Evolutionary conservation across 2,797 vertebrate species (phyloP).

Genomic region (Halcyon leucocephala): DNA sequence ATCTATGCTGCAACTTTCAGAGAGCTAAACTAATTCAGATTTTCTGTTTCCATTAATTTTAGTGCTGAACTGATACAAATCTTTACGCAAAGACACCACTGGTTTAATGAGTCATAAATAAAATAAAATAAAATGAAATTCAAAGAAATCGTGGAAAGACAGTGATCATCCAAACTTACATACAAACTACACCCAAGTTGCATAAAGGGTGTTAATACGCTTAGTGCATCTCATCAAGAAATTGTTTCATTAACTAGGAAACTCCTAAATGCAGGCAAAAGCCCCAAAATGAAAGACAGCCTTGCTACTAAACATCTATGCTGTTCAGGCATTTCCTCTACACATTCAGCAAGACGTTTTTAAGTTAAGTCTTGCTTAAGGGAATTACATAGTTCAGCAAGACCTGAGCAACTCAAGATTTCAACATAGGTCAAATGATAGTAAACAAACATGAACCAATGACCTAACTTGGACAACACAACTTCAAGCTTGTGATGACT

Average conservation of each 20-base stretch:
- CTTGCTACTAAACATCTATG: background rate
- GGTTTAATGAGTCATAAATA: background rate
- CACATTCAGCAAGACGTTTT: background rate
- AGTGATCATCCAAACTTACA: background rate
- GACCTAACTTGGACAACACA: background rate
- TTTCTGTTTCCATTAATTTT: background rate
- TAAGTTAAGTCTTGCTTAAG: background rate
- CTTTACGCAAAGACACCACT: background rate
- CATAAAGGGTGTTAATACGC: background rate
- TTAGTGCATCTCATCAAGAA: background rate
- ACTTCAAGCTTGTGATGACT: background rate
- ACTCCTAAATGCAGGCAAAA: background rate
- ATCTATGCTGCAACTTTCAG: background rate
- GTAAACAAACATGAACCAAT: conserved; percentile 36
- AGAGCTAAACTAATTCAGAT: background rate
- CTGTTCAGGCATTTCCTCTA: background rate
- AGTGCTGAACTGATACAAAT: background rate
- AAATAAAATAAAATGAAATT: background rate
- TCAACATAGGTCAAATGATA: conserved; percentile 15
- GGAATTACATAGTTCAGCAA: background rate
- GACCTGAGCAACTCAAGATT: conserved; percentile 4
- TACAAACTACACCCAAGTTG: background rate
- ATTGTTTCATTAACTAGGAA: background rate
- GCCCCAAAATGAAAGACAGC: background rate
- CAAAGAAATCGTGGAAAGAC: background rate